Evolutionary conservation across 2,797 vertebrate genomes (phyloP).

Genomic region (Chrosomus eos): DNA sequence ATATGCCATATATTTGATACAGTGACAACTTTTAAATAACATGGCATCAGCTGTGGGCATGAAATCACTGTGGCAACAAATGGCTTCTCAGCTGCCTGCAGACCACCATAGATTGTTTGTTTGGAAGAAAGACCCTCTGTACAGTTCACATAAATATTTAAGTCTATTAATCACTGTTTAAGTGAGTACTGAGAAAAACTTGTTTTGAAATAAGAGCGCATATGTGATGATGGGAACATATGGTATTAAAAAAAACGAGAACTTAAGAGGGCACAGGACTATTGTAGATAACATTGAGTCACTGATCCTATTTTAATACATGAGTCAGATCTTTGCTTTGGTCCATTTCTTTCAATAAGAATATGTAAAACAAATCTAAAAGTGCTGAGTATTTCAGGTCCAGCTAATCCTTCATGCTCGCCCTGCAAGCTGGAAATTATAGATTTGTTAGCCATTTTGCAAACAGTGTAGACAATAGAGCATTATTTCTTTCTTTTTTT

Average conservation of each 20-base stretch:
- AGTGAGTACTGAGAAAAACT: not conserved
- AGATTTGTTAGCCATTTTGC: not conserved
- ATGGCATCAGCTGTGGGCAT: conserved; percentile 21
- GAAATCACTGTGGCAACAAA: conserved; percentile 3
- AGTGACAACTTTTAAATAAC: conserved; percentile 5
- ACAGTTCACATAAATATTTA: conserved; percentile 38
- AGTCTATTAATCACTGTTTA: conserved; percentile 16
- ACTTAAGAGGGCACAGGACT: not conserved
- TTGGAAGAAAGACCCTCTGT: conserved; percentile 12
- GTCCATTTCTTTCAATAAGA: conserved; percentile 34
- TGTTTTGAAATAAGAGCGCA: conserved; percentile 21
- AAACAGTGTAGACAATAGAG: not conserved
- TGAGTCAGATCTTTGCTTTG: conserved; percentile 5
- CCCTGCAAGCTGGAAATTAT: conserved; percentile 20
- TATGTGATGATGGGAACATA: conserved; percentile 28
- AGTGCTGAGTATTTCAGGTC: conserved; percentile 3
- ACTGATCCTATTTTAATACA: conserved; percentile 11
- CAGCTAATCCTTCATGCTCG: not conserved
- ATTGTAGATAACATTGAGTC: conserved; percentile 14
- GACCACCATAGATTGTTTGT: conserved; percentile 21
- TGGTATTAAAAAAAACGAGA: not conserved
- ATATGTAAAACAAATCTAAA: not conserved
- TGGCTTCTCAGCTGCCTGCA: not conserved
- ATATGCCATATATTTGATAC: not conserved
- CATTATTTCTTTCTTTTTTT: not conserved